A percentile compares a stretch with the other conserved stretches of the same genome.
Evolutionary conservation across 1,140 invertebrate species (phyloP).

Genomic region (Drosophila athabasca): DNA sequence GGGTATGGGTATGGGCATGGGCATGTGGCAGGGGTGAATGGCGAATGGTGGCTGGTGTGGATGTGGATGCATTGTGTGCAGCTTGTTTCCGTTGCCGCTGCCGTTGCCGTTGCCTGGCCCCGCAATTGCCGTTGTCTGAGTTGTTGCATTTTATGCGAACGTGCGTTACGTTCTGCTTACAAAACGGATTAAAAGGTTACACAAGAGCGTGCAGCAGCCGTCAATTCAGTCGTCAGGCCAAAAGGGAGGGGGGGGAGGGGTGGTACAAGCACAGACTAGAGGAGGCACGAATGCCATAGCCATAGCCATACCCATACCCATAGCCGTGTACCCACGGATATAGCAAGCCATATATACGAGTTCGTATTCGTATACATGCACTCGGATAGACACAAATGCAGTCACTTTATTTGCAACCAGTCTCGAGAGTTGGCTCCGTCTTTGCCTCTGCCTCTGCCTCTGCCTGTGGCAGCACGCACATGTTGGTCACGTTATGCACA

Average conservation of each 20-base stretch:
- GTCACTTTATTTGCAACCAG: slow-evolving; percentile 73
- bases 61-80: slow-evolving; percentile 63
- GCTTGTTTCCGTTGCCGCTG: slow-evolving; percentile 60
- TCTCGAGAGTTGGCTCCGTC: slow-evolving; percentile 26
- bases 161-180: slow-evolving; percentile 82
- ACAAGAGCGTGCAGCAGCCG: slow-evolving; percentile 72
- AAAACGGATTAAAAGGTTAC: slow-evolving; percentile 83
- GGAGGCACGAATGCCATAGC: slow-evolving; percentile 47
- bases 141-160: slow-evolving; percentile 64
- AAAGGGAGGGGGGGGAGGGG: slow-evolving; percentile 2
- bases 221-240: slow-evolving; percentile 32
- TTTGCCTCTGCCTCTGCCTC: slow-evolving; percentile 34
- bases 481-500: slow-evolving; percentile 69
- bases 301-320: slow-evolving; percentile 43
- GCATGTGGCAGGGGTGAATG: not conserved
- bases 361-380: slow-evolving; percentile 8
- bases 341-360: slow-evolving; percentile 4
- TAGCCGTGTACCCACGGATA: slow-evolving; percentile 25
- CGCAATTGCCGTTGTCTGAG: slow-evolving; percentile 28
- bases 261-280: not conserved
- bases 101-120: slow-evolving; percentile 30
- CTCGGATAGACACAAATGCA: slow-evolving; percentile 55
- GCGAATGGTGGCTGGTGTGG: not conserved
- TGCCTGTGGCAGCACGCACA: slow-evolving; percentile 48
- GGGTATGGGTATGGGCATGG: slow-evolving; percentile 11